Evolutionary conservation across 2,888 invertebrate species (phyloP).

Genomic region (Agrochola macilenta): DNA sequence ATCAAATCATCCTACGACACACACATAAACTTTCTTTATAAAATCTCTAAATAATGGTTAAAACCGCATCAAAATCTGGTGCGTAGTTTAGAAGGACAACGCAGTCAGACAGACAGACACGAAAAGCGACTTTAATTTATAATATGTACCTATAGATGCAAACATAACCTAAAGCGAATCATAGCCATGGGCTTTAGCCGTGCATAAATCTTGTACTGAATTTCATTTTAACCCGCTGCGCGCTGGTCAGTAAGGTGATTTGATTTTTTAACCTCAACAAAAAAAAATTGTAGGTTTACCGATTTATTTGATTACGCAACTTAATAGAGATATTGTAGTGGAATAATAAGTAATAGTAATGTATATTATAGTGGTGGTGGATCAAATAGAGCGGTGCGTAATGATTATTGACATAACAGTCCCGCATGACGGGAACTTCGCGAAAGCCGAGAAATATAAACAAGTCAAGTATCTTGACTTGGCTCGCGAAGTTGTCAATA

Average conservation of each 20-base stretch:
- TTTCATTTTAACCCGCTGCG: background rate
- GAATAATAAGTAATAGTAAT: background rate
- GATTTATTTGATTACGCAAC: too few species aligned
- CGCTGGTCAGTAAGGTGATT: background rate
- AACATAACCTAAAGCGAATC: background rate
- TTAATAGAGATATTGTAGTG: background rate
- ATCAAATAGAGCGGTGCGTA: too few species aligned
- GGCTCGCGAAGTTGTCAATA: too few species aligned
- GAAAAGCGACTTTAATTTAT: background rate
- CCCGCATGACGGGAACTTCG: too few species aligned
- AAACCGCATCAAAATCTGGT: background rate
- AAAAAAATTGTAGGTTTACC: too few species aligned
- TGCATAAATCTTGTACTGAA: background rate
- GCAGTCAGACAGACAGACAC: background rate
- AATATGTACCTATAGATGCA: background rate
- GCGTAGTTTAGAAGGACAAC: background rate
- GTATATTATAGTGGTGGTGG: too few species aligned
- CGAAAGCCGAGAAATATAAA: too few species aligned
- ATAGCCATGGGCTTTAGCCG: background rate
- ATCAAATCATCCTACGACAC: too few species aligned
- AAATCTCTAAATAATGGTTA: background rate
- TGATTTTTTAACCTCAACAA: background rate
- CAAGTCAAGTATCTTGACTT: too few species aligned
- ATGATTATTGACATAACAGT: too few species aligned
- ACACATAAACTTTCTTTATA: background rate